Base-by-base conservation (phyloP, 2,113 vertebrate species). In the Sterrhoptilus dennistouni region DNA sequence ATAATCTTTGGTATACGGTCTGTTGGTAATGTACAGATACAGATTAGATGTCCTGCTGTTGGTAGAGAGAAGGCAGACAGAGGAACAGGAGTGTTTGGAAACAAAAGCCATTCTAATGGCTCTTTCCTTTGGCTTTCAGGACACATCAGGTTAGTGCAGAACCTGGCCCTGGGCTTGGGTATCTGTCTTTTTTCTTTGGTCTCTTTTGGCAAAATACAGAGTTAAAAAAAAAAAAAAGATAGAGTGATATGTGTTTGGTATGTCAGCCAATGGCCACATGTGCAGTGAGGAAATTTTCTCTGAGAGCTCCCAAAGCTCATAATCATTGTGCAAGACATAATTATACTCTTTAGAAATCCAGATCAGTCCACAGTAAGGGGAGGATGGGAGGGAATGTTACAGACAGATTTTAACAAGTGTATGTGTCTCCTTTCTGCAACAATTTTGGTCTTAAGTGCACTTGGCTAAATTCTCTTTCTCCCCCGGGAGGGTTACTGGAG, bases 321-420 rank as follows among this genome's bases (percentile, higher is more conserved):
- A 97, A 97, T 96, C 89, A 87, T 97, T 93, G 87, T 94, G 75
- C 89, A 92, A 97, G 94, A 89, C 82, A 95, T 97, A 98, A 97
- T 97, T 98, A 96, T 50, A 95, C 94, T 97, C 93, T 97, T 97
- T 92, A 96, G 96, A 96, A 97, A 95, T 96, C 82, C 87, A 93
- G 95, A 90, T 97, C 71, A 56, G 86, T 94, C 88, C 87, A 71
- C 63, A 90, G 94, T 92, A 93, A 97, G 95, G 93, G 60, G 80
- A 71, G 74, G 72, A 31, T 93, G 95, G 91, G 86, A 96, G 91
- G 88, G 85, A 49, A 59, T 4, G 14, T 86, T 90, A 87, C 83
- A 87, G 90, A 87, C 93, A 2, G 80, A 92, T 96, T 97, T 97
- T 95, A 93, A 82, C 83, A 89, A 97, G 87, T 91, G 87, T 96